Evolutionary conservation across 2,113 vertebrate genomes (phyloP), one percentile per base, ranked within the genome.

Genomic region (Arvicanthis niloticus): DNA sequence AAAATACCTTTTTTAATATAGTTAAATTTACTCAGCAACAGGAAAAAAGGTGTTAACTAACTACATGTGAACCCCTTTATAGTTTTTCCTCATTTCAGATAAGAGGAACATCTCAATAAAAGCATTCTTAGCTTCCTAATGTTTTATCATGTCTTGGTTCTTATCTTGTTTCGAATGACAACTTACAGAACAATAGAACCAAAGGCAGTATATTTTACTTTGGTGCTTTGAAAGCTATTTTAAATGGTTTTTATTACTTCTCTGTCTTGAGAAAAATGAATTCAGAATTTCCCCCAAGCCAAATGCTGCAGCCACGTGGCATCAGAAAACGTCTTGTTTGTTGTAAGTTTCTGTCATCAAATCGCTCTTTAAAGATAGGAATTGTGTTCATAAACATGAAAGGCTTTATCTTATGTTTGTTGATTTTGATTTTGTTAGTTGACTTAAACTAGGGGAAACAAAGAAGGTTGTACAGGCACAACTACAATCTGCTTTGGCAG

Each of bases 181-280:
- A 13, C 11, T 62, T 93, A 4, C 7, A 77, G 65, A 96, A 53
- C 76, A 88, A 58, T 72, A 87, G 58, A 26, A 76, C 11, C 62
- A 89, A 89, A 89, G 53, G 3, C 48, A 34, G 5, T 67, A 87
- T 29, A 48, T 91, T 95, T 96, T 65, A 72, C 76, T 86, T 48
- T 85, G 3, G n/a, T 72, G 42, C 62, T 80, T 91, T 97, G 72
- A 92, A 85, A 97, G 60, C 45, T 77, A 56, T 95, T 88, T 95
- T 91, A 93, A 88, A 97, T 58, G 70, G 37, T 12, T 93, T 6
- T 65, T 78, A 4, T 75, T 31, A 40, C 89, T 90, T 22, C n/a
- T 80, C 62, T 88, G 34, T 19, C 80, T 91, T 12, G 51, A 75
- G 56, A 72, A n/a, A 22, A 80, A 40, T 19, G 10, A 88, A 92